Evolutionary conservation across 2,113 vertebrate species (phyloP), one percentile per base, ranked within the genome.

Genomic region (Gracilinanus agilis): DNA sequence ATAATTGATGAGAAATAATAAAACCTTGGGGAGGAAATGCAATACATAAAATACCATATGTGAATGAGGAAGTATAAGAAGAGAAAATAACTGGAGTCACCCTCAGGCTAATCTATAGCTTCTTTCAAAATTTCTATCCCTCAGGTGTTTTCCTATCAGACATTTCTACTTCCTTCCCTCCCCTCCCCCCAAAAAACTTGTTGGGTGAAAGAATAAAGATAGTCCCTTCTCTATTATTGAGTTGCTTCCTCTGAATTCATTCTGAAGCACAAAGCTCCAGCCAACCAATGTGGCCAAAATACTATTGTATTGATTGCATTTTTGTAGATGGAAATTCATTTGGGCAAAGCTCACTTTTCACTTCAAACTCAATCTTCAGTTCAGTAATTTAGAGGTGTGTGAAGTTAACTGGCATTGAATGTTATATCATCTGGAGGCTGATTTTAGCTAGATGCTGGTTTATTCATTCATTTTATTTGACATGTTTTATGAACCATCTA

Each of bases 1-100:
- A 89, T 54, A 53, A 95, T 13, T n/a, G 94, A 95, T 92, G 95
- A 94, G 91, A 44, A 94, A 91, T 90, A 90, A 54, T 83, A 88
- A 44, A 90, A 56, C 44, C 67, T 90, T 54, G 54, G 40, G 40
- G 16, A 13, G 53, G n/a, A 53, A 55, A 89, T 11, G 23, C 54
- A 29, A 23, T 3, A 53, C 53, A 21, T 44, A 49, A 92, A 75
- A 44, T 49, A 44, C 55, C 89, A 92, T 0, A 21, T 4, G 40
- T 54, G 23, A 58, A 7, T 58, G 89, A 16, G 2, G 0, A 0
- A 24, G n/a, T 75, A 23, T 2, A 58, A 44, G 67, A 2, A 83
- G 16, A 83, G n/a, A 54, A 44, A 54, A 34, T 21, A 34, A 24
- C 16, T 0, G 49, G 34, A 93, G 44, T 56, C 10, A 88, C 94